phyloP scores from a whole-genome alignment of 2,797 vertebrate species.

The Esox masquinongy region DNA sequence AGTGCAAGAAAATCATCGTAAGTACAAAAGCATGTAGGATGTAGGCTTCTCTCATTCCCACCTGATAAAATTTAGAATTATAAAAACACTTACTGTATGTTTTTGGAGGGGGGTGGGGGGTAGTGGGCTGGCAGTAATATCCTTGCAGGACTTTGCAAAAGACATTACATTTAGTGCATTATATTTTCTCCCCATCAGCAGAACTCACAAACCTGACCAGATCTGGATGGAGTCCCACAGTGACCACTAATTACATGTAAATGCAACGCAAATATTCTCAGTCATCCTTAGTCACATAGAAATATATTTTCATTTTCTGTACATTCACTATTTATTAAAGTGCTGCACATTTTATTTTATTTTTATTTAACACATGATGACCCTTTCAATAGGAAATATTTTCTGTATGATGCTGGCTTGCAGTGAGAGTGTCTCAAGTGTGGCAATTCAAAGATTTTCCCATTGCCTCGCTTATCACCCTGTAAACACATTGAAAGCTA shows the following conservation, averaged over 20 bases:
- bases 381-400: not conserved
- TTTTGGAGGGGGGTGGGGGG: not conserved
- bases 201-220: not conserved
- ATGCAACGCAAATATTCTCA: not conserved
- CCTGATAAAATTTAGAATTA: not conserved
- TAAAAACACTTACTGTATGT: not conserved
- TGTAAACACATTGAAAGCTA: not conserved
- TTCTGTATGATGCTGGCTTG: not conserved
- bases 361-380: not conserved
- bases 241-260: not conserved
- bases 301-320: not conserved
- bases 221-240: not conserved
- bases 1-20: constrained; percentile 13
- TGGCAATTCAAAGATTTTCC: not conserved
- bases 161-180: not conserved
- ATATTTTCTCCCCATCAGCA: constrained; percentile 2
- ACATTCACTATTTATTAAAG: not conserved
- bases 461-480: not conserved
- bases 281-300: not conserved
- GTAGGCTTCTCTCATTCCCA: not conserved
- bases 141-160: not conserved
- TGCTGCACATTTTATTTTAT: not conserved
- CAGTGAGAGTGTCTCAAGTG: not conserved
- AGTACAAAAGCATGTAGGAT: not conserved
- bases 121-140: not conserved